Conservation (phyloP, 2,888 invertebrate genomes). For the Timandra comae region DNA sequence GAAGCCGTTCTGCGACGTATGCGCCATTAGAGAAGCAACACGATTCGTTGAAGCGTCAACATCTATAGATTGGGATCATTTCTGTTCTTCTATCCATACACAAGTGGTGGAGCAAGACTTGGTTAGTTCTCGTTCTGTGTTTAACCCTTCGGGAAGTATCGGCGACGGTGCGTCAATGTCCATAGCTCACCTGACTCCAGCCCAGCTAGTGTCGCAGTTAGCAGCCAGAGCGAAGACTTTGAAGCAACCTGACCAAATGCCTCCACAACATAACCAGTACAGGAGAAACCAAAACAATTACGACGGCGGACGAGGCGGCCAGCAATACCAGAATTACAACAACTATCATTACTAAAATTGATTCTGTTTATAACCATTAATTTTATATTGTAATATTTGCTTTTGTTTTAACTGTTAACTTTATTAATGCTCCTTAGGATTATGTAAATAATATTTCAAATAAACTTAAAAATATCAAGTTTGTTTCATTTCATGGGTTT, state of each 20-base stretch:
- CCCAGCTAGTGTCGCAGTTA: slow-evolving; percentile 64
- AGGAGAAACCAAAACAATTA: slow-evolving; percentile 32
- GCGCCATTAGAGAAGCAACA: slow-evolving; percentile 55
- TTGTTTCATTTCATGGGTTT: no score
- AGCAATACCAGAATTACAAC: slow-evolving; percentile 39
- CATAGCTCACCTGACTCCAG: slow-evolving; percentile 65
- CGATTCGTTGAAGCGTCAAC: slow-evolving; percentile 35
- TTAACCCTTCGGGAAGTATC: slow-evolving; percentile 54
- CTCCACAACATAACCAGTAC: slow-evolving; percentile 30
- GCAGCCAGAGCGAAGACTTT: slow-evolving; percentile 66
- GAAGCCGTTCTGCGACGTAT: slow-evolving; percentile 56
- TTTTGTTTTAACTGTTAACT: no score
- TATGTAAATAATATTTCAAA: no score
- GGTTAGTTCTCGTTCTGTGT: slow-evolving; percentile 54
- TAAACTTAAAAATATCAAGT: no score
- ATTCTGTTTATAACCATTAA: no score
- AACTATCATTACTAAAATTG: slow-evolving; percentile 42
- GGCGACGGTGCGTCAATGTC: slow-evolving; percentile 54
- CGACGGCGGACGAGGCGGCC: slow-evolving; percentile 36
- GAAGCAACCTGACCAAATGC: slow-evolving; percentile 43
- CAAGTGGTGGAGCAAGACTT: slow-evolving; percentile 66
- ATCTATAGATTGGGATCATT: slow-evolving; percentile 41
- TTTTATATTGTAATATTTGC: no score
- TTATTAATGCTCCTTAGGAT: no score
- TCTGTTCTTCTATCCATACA: slow-evolving; percentile 51